Evolutionary conservation across 2,888 invertebrate species (phyloP), one percentile per base, ranked within the genome.

Genomic region (Hypomecis punctinalis): DNA sequence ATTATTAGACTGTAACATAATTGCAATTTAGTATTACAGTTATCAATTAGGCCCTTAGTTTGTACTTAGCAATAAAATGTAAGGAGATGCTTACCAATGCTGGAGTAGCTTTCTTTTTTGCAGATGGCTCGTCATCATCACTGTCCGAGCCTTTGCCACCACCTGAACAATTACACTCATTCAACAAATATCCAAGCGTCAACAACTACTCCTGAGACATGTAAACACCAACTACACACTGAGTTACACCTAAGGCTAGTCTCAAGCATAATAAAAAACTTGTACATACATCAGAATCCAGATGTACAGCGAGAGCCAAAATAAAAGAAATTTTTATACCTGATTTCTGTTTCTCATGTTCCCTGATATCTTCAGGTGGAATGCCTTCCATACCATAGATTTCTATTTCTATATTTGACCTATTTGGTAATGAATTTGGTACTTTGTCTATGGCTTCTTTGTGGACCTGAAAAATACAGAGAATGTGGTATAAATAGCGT

Each of bases 301-400:
- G 84, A 81, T 72, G 78, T 77, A 83, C 81, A 78, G 82, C 77
- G 75, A 79, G 71, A 72, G 74, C 64, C 70, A 74, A 79, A 82
- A 61, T 37, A 61, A 76, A 23, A 65, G 69, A 69, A 61, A 53
- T 64, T 64, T 88, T 87, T 90, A 91, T 92, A 93, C 93, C 93
- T 90, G 94, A 93, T 85, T 97, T 97, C 85, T 97, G 97, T 78
- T 96, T 95, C 91, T 99, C 99, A 91, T 99, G 99, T 84, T 98
- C 98, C 85, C 97, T 97, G 70, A 98, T 88, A 94, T 99, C 99
- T 79, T 97, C 97, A 61, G 97, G 96, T 39, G 99, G 99, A 82
- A 99, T 99, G 77, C 99, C 99, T 94, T 99, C 99, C 99, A 99
- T 99, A 75, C 99, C 99, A 94, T 99, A 99, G 83, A 99, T 99